phyloP scores from a whole-genome alignment of 1,140 invertebrate species.

The Hylaeus volcanicus region DNA sequence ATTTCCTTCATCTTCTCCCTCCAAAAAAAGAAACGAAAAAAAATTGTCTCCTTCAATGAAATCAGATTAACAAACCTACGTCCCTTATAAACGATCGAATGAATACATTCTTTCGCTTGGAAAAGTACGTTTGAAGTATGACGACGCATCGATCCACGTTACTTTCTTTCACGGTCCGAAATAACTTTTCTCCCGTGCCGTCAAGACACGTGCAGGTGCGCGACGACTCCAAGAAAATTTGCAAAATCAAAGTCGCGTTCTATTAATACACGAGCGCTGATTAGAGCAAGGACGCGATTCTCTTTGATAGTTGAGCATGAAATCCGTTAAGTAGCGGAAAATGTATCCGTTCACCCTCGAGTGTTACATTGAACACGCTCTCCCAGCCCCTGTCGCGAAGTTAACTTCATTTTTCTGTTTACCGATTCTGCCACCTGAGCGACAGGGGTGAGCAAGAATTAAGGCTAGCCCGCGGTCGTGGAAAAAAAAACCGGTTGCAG shows the following conservation, averaged over 20 bases:
- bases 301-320: constrained; percentile 73
- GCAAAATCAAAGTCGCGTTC: constrained; percentile 48
- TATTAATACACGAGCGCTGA: constrained; percentile 71
- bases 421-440: constrained; percentile 69
- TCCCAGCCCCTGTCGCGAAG: constrained; percentile 35
- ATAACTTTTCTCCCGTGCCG: not conserved
- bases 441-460: constrained; percentile 66
- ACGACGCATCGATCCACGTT: not conserved
- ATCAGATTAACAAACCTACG: too few relatives aligned
- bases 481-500: constrained; percentile 36
- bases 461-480: constrained; percentile 43
- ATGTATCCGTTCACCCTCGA: constrained; percentile 71
- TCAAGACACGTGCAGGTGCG: not conserved
- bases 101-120: too few relatives aligned
- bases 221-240: constrained; percentile 52
- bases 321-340: constrained; percentile 76
- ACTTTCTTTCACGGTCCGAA: not conserved
- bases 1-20: too few relatives aligned
- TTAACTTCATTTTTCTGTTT: constrained; percentile 65
- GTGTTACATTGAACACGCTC: constrained; percentile 48
- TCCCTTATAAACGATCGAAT: too few relatives aligned
- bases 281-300: constrained; percentile 71
- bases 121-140: too few relatives aligned
- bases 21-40: too few relatives aligned
- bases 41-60: too few relatives aligned